Percentiles rank a stretch among this genome's conserved stretches.
phyloP scores from a whole-genome alignment of 2,888 invertebrate genomes.

The Rhagium mordax region DNA sequence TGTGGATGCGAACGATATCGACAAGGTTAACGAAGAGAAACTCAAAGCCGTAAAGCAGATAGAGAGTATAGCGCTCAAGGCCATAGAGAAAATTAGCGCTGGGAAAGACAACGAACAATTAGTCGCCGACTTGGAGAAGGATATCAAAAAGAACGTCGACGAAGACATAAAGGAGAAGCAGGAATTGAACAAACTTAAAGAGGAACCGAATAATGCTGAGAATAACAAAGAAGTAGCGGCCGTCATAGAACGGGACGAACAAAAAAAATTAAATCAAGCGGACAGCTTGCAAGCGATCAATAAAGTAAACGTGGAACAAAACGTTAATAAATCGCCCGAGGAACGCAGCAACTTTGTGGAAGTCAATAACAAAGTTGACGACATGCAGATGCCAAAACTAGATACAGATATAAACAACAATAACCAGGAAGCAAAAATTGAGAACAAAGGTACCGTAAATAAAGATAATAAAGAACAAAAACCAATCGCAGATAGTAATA shows the following conservation, averaged over 20 bases:
- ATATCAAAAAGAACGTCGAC: conserved; percentile 3
- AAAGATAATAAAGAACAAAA: not conserved
- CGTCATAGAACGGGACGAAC: not conserved
- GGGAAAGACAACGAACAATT: conserved; percentile 51
- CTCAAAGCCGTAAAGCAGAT: conserved; percentile 65
- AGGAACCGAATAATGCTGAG: not conserved
- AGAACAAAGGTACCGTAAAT: not conserved
- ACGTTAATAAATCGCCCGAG: not conserved
- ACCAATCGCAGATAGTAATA: too few species aligned
- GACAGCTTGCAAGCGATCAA: too few species aligned
- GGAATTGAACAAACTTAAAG: not conserved
- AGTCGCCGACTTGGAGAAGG: conserved; percentile 32
- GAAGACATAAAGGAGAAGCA: not conserved
- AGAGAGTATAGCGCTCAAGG: conserved; percentile 64
- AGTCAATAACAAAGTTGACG: not conserved
- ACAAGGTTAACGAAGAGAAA: conserved; percentile 60
- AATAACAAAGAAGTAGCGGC: not conserved
- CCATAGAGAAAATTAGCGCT: conserved; percentile 64
- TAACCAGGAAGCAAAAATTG: not conserved
- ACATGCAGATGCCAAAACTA: not conserved
- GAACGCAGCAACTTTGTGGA: not conserved
- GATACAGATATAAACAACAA: not conserved
- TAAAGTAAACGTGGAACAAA: not conserved
- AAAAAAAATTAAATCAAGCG: too few species aligned
- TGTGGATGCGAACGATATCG: conserved; percentile 50